Evolutionary conservation across 2,888 invertebrate species (phyloP).

Genomic region (Resseliella maxima): DNA sequence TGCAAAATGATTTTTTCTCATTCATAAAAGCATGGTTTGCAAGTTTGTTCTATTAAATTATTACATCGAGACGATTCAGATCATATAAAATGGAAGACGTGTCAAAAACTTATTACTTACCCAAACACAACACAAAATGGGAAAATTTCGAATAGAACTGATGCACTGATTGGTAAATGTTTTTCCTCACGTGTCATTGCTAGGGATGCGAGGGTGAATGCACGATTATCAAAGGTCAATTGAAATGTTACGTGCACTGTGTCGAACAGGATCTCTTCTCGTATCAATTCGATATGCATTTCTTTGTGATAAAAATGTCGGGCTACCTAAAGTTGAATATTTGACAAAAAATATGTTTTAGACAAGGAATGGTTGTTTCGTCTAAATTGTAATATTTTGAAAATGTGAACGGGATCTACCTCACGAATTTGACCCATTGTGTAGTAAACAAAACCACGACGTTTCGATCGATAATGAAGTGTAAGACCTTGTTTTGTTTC

Average conservation of each 20-base stretch:
- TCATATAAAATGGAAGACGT: background rate
- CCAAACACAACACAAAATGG: constrained; percentile 98
- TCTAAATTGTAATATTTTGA: background rate
- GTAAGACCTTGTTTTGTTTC: constrained; percentile 93
- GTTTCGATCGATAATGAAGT: constrained; percentile 91
- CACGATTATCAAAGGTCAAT: constrained; percentile 93
- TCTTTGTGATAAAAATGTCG: constrained; percentile 95
- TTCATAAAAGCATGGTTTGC: background rate
- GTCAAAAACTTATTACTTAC: constrained; percentile 66
- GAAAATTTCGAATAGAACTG: constrained; percentile 94
- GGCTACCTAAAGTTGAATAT: constrained; percentile 74
- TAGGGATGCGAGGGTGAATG: constrained; percentile 84
- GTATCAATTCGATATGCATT: constrained; percentile 88
- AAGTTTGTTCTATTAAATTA: background rate
- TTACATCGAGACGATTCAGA: background rate
- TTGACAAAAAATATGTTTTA: background rate
- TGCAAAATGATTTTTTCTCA: no score
- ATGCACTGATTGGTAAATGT: constrained; percentile 87
- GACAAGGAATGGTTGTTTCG: background rate
- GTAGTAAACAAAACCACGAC: constrained; percentile 94
- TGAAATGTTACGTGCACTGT: constrained; percentile 95
- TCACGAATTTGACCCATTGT: constrained; percentile 96
- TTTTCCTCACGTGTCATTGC: constrained; percentile 90
- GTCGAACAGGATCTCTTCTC: constrained; percentile 88
- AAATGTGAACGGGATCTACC: constrained; percentile 66